Conservation (phyloP, 2,888 invertebrate genomes). For the Leptinotarsa tumamoca region DNA sequence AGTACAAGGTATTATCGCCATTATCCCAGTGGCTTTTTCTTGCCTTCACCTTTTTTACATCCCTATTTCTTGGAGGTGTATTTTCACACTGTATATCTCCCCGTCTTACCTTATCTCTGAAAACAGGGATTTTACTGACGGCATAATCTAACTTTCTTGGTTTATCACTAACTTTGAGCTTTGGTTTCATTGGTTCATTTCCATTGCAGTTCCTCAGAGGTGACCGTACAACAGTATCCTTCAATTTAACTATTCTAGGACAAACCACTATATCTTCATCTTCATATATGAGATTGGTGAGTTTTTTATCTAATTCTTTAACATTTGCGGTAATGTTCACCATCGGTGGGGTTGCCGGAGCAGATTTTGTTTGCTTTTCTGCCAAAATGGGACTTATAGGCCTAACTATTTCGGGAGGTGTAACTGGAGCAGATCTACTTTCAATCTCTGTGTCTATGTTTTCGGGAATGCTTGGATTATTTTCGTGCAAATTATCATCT, state of each 20-base stretch:
- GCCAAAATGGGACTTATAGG: constrained; percentile 20
- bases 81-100: constrained; percentile 62
- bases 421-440: constrained; percentile 43
- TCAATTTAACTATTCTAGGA: constrained; percentile 60
- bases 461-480: neutral
- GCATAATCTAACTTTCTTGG: constrained; percentile 56
- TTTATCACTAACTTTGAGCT: constrained; percentile 62
- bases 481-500: constrained; percentile 6
- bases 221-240: constrained; percentile 54
- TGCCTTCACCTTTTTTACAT: constrained; percentile 46
- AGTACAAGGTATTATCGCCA: constrained; percentile 62
- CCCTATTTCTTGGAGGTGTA: constrained; percentile 59
- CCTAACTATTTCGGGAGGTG: constrained; percentile 32
- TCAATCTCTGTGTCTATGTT: constrained; percentile 14
- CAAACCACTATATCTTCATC: constrained; percentile 64
- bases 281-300: constrained; percentile 72
- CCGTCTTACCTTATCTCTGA: constrained; percentile 57
- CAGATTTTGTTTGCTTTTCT: constrained; percentile 33
- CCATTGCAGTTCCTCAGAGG: constrained; percentile 58
- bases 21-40: constrained; percentile 60
- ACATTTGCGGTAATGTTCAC: constrained; percentile 54
- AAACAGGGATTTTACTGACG: constrained; percentile 62
- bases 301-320: constrained; percentile 64
- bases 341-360: constrained; percentile 38
- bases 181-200: constrained; percentile 53